A percentile compares a stretch with the other conserved stretches of the same genome.
Evolutionary conservation across 2,113 vertebrate genomes (phyloP).

Genomic region (Etia nguti): DNA sequence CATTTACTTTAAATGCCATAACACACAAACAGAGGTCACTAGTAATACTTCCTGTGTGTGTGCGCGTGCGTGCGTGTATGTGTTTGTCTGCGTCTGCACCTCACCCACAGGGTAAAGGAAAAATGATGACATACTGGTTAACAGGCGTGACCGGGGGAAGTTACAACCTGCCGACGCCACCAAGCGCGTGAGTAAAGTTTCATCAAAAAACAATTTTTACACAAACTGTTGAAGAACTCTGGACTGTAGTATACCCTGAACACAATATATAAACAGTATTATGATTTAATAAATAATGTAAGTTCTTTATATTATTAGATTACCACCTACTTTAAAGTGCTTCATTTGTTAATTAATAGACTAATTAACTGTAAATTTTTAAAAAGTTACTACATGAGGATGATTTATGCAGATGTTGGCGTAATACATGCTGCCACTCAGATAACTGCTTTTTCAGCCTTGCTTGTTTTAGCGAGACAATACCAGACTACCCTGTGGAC

Average conservation of each 20-base stretch:
- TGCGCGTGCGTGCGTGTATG: not conserved
- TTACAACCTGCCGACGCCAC: slow-evolving; percentile 86
- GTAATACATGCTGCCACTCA: not conserved
- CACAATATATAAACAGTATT: not conserved
- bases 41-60: not conserved
- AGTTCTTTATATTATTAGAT: not conserved
- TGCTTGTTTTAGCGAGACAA: not conserved
- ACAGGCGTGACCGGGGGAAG: slow-evolving; percentile 82
- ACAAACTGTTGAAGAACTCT: not conserved
- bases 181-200: slow-evolving; percentile 82
- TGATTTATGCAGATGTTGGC: not conserved
- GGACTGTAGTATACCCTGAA: not conserved
- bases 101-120: slow-evolving; percentile 85
- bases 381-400: not conserved
- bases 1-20: not conserved
- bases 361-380: rapidly evolving
- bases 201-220: not conserved
- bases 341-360: not conserved
- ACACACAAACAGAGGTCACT: not conserved
- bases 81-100: rapidly evolving
- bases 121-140: slow-evolving; percentile 94
- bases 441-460: not conserved
- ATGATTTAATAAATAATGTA: not conserved
- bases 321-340: not conserved
- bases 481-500: not conserved